Percentiles rank a stretch among this genome's conserved stretches.
Conservation (phyloP, 2,113 vertebrate genomes). For the Pygoscelis antarcticus region DNA sequence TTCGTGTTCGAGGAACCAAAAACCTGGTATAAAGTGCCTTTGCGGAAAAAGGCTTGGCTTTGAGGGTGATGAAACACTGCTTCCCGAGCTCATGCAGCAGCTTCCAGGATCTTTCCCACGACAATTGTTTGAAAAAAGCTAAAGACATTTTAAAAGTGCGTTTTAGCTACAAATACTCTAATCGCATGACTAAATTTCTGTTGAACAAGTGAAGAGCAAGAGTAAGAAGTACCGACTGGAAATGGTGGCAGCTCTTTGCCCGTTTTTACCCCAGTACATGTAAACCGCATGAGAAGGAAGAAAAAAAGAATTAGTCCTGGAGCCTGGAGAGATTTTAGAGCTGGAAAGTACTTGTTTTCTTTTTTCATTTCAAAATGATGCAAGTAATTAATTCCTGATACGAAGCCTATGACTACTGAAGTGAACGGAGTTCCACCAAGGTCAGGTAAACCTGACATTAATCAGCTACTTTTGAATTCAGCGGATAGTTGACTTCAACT, state of each 20-base stretch:
- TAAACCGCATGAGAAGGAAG: not conserved
- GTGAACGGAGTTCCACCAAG: not conserved
- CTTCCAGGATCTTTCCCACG: too few relatives aligned
- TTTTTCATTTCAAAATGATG: not conserved
- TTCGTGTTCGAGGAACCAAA: accelerated
- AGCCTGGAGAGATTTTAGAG: not conserved
- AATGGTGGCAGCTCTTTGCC: accelerated
- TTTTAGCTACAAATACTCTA: not conserved
- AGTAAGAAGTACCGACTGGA: not conserved
- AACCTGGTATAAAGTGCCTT: accelerated
- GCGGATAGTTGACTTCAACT: not conserved
- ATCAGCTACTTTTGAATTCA: not conserved
- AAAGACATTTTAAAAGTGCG: not conserved
- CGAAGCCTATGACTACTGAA: not conserved
- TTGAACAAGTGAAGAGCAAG: not conserved
- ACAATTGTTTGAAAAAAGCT: not conserved
- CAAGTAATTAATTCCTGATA: not conserved
- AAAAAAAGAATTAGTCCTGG: not conserved
- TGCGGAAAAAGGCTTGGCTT: accelerated
- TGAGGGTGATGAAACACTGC: accelerated
- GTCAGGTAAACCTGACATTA: not conserved
- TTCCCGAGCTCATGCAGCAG: accelerated
- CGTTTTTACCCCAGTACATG: not conserved
- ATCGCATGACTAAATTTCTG: accelerated
- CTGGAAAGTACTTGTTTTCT: not conserved